phyloP scores from a whole-genome alignment of 2,797 vertebrate species.

The Anguilla megastoma region DNA sequence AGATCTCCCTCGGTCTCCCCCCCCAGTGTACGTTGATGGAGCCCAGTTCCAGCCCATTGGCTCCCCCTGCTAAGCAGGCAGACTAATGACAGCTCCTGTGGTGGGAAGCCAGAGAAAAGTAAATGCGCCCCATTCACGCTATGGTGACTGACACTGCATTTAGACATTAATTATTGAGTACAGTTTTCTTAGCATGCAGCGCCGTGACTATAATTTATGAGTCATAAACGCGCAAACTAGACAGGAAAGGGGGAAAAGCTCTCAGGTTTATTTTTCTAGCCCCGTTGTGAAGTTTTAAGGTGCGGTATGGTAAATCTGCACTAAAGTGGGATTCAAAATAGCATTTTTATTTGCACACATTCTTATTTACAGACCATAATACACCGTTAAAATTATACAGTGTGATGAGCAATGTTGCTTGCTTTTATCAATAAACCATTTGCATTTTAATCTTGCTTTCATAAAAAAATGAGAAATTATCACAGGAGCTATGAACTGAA shows the following conservation, averaged over 20 bases:
- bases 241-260: constrained; percentile 42
- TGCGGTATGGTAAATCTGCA: constrained; percentile 16
- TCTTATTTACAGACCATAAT: background rate
- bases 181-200: constrained; percentile 63
- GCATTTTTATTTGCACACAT: constrained; percentile 35
- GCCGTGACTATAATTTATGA: constrained; percentile 66
- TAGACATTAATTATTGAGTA: constrained; percentile 70
- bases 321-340: background rate
- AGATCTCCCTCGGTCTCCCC: background rate
- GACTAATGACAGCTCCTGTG: constrained; percentile 56
- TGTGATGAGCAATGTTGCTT: constrained; percentile 7
- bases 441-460: background rate
- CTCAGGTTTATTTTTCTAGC: constrained; percentile 34
- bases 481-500: background rate
- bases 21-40: background rate
- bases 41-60: constrained; percentile 53
- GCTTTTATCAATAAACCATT: background rate
- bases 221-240: constrained; percentile 57
- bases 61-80: constrained; percentile 58
- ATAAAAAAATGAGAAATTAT: background rate
- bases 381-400: background rate
- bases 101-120: constrained; percentile 52
- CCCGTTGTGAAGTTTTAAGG: constrained; percentile 26
- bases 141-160: constrained; percentile 60
- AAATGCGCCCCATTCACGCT: constrained; percentile 51